A percentile compares a stretch with the other conserved stretches of the same genome.
Conservation (phyloP, 2,113 vertebrate genomes). For the Noturus placidus region DNA sequence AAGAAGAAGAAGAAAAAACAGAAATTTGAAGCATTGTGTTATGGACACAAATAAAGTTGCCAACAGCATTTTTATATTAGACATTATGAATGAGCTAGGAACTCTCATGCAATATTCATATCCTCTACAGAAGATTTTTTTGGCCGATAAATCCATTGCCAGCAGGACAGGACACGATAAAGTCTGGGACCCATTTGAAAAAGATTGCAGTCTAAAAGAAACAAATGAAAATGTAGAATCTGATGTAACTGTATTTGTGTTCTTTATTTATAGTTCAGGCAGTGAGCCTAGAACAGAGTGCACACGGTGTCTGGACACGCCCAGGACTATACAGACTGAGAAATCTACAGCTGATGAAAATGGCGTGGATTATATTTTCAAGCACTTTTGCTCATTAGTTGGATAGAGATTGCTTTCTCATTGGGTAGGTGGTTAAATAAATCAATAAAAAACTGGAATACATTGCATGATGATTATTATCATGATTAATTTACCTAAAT, state of each 20-base stretch:
- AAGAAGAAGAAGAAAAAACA: neutral
- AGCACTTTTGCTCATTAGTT: neutral
- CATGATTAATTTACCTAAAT: neutral
- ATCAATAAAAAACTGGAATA: neutral
- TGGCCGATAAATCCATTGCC: conserved; percentile 58
- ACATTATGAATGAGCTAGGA: conserved; percentile 55
- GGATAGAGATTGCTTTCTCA: neutral
- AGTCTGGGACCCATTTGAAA: conserved; percentile 62
- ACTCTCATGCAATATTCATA: conserved; percentile 62
- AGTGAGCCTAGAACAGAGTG: conserved; percentile 37
- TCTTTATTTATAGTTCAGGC: conserved; percentile 38
- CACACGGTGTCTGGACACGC: conserved; percentile 14
- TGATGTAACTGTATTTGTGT: conserved; percentile 57
- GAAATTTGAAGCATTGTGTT: conserved; percentile 37
- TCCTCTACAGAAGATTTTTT: conserved; percentile 58
- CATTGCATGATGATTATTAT: neutral
- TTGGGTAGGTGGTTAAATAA: neutral
- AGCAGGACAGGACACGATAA: conserved; percentile 59
- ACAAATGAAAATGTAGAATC: conserved; percentile 30
- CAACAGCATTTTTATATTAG: conserved; percentile 46
- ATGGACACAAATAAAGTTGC: conserved; percentile 50
- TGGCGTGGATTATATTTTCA: neutral
- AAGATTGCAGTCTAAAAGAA: conserved; percentile 56
- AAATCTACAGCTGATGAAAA: neutral
- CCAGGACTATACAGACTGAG: neutral